Base-by-base conservation (phyloP, 2,113 vertebrate species). In the Percopsis transmontana region DNA sequence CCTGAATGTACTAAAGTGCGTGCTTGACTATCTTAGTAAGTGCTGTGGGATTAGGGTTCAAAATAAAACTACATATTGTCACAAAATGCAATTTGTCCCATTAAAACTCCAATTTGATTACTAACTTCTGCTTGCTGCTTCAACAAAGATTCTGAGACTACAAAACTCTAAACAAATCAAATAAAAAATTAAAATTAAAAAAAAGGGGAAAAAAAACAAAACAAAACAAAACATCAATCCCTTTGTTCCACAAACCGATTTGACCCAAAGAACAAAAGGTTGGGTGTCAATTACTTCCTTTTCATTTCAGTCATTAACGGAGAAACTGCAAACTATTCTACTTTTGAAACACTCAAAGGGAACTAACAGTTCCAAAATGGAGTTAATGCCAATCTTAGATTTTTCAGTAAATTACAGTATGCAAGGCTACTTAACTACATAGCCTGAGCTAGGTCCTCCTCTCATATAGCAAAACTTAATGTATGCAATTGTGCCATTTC, bases 1-100 rank as follows among this genome's bases (percentile, higher is more conserved):
- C 85, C 87, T 90, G 87, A 91, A 88, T 81, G 85, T 88, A 95
- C 92, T 94, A 96, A 96, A 97, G 95, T 96, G 95, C 95, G 94
- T 94, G 92, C 93, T 93, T 88, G 88, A 94, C 87, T 87, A 82
- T 82, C 77, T 86, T 83, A 94, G 93, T 95, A 97, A 96, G 95
- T 97, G 95, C 94, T 95, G 94, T 93, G 92, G 86, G 93, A 95
- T 93, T 89, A 62, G 83, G 85, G 86, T 82, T 86, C 89, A 93
- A 89, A 80, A 57, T 24, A 42, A 57, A 80, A 75, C 66, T 67
- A 53, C 70, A 72, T 72, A 55, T 5, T 58, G 72, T 72, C 58
- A 59, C 87, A 14, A 12, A 2, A 12, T 3, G 12, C 2, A 45
- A 45, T 14, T 77, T 45, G 74, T 77, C 76, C 77, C 76, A 68